Evolutionary conservation across 2,888 invertebrate genomes (phyloP).

Genomic region (Argyresthia goedartella): DNA sequence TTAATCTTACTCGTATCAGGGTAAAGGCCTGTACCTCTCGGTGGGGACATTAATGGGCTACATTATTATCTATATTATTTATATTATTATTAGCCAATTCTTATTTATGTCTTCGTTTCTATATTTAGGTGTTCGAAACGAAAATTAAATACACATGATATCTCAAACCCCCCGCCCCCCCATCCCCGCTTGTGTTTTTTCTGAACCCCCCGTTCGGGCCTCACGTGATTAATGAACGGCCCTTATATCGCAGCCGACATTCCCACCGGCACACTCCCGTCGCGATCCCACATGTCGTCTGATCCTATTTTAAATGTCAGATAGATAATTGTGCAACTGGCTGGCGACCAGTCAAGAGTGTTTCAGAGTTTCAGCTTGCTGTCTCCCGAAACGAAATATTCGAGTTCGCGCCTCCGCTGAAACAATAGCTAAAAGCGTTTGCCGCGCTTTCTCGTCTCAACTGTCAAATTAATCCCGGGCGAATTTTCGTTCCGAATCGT

Average conservation of each 20-base stretch:
- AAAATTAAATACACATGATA: no score
- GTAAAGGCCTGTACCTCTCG: no score
- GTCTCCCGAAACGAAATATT: slow-evolving; percentile 38
- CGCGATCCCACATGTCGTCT: slow-evolving; percentile 22
- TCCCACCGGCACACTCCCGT: not conserved
- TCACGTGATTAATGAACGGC: no score
- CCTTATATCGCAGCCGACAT: not conserved
- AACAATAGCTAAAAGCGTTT: slow-evolving; percentile 19
- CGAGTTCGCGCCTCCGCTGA: slow-evolving; percentile 33
- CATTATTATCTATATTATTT: no score
- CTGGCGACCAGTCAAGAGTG: slow-evolving; percentile 50
- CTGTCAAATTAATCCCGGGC: not conserved
- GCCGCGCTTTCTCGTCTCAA: slow-evolving; percentile 3
- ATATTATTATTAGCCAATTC: no score
- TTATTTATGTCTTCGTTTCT: no score
- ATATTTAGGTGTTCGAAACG: no score
- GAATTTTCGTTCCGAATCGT: not conserved
- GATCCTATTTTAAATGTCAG: slow-evolving; percentile 70
- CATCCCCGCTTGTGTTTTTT: no score
- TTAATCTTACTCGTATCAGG: no score
- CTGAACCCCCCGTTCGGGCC: no score
- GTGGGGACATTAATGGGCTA: no score
- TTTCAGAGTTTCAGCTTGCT: slow-evolving; percentile 21
- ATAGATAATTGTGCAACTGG: slow-evolving; percentile 65
- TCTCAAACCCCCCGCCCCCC: no score